Evolutionary conservation across 2,113 vertebrate species (phyloP).

Genomic region (Cairina moschata): DNA sequence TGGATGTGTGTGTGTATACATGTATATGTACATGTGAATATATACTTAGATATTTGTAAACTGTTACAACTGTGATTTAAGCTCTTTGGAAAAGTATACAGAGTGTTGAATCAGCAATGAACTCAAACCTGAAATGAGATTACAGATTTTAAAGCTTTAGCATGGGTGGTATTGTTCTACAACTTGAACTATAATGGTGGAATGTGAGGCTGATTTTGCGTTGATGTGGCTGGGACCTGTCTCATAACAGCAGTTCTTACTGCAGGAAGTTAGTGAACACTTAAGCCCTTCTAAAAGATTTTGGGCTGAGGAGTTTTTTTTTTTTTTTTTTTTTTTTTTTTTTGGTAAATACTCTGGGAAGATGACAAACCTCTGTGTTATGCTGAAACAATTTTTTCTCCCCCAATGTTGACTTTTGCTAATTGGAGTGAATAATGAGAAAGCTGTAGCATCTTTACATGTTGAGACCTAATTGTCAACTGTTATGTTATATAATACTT

Average conservation of each 20-base stretch:
- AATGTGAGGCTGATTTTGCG: not conserved
- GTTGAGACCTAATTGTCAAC: not conserved
- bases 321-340: too few species aligned
- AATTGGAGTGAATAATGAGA: not conserved
- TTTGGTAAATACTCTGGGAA: not conserved
- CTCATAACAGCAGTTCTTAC: not conserved
- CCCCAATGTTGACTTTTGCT: not conserved
- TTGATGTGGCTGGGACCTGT: not conserved
- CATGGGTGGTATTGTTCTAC: not conserved
- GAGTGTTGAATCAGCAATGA: not conserved
- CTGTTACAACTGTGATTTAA: not conserved
- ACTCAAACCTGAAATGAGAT: not conserved
- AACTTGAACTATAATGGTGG: not conserved
- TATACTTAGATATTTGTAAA: not conserved
- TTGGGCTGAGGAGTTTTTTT: not conserved
- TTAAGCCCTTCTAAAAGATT: not conserved
- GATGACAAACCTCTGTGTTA: not conserved
- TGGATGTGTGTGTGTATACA: too few species aligned
- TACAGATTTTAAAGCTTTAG: not conserved
- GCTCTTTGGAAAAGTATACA: not conserved
- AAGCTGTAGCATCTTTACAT: not conserved
- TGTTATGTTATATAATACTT: rapidly evolving
- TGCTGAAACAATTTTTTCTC: not conserved
- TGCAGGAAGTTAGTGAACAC: not conserved
- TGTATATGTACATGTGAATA: too few species aligned